Percentiles rank a stretch among this genome's conserved stretches.
Conservation (phyloP, 2,113 vertebrate genomes). For the Saguinus midas region DNA sequence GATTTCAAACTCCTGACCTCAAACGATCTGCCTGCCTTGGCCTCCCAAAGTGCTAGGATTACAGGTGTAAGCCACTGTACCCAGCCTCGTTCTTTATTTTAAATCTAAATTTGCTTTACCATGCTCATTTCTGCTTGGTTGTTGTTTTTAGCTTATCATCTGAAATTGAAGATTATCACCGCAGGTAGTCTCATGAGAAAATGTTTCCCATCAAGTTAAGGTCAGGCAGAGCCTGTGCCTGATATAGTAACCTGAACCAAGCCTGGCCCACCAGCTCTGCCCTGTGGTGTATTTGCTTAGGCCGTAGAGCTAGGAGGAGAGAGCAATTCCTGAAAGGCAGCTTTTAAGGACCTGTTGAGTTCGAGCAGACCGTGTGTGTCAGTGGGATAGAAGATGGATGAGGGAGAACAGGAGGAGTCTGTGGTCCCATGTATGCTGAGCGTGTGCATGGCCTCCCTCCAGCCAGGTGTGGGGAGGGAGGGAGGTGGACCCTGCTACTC, state of each 20-base stretch:
- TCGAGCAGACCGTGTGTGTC: not conserved
- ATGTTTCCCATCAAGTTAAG: not conserved
- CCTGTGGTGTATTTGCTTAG: not conserved
- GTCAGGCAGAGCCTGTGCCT: not conserved
- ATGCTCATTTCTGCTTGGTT: not conserved
- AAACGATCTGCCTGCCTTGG: no score
- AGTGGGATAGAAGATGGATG: not conserved
- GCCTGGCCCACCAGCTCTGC: not conserved
- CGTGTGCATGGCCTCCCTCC: no score
- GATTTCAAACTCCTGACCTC: no score
- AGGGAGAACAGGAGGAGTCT: not conserved
- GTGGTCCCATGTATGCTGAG: not conserved
- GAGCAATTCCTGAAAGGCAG: not conserved
- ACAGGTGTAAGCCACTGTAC: no score
- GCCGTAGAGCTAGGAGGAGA: not conserved
- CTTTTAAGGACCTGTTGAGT: not conserved
- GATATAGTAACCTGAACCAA: not conserved
- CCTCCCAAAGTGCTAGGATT: no score
- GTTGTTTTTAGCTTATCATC: not conserved
- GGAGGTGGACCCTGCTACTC: not conserved
- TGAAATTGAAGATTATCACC: not conserved
- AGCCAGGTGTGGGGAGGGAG: not conserved
- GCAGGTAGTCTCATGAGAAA: not conserved
- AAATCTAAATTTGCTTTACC: not conserved
- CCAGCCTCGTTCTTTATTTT: not conserved